A percentile compares a stretch with the other conserved stretches of the same genome.
phyloP scores from a whole-genome alignment of 1,140 invertebrate genomes.

The Araneus ventricosus region DNA sequence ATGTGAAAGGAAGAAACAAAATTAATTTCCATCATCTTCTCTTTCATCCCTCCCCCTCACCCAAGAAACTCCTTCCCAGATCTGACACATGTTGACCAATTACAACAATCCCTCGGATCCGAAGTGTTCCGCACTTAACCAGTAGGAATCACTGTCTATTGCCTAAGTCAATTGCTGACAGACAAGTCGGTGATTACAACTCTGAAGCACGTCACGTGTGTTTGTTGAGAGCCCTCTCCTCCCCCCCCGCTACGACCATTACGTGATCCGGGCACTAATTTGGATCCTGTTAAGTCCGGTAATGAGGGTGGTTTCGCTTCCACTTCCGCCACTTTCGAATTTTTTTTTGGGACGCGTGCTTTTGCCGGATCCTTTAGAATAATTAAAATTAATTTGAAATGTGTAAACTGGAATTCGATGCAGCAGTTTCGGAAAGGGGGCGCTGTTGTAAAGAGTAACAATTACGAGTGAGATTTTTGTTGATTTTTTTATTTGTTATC shows the following conservation, averaged over 20 bases:
- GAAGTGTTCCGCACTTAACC: background rate
- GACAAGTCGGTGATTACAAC: constrained; percentile 23
- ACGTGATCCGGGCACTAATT: constrained; percentile 17
- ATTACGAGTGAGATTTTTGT: background rate
- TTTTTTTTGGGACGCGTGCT: background rate
- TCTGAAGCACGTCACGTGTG: constrained; percentile 8
- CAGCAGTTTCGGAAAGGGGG: background rate
- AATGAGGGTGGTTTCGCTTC: constrained; percentile 30
- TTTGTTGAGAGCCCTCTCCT: background rate
- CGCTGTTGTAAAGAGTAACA: background rate
- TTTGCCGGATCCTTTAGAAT: background rate
- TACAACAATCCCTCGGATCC: background rate
- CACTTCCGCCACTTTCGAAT: background rate
- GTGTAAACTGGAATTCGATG: background rate
- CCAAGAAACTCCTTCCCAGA: background rate
- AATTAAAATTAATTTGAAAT: constrained; percentile 42
- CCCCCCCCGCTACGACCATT: constrained; percentile 2
- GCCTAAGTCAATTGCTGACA: constrained; percentile 26
- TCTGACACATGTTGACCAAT: background rate
- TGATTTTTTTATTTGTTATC: background rate
- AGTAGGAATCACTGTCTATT: constrained; percentile 44
- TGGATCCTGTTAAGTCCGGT: background rate
- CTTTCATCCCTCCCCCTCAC: background rate
- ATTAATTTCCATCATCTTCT: background rate
- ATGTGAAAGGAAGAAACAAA: background rate